Evolutionary conservation across 2,797 vertebrate species (phyloP).

Genomic region (Artibeus jamaicensis): DNA sequence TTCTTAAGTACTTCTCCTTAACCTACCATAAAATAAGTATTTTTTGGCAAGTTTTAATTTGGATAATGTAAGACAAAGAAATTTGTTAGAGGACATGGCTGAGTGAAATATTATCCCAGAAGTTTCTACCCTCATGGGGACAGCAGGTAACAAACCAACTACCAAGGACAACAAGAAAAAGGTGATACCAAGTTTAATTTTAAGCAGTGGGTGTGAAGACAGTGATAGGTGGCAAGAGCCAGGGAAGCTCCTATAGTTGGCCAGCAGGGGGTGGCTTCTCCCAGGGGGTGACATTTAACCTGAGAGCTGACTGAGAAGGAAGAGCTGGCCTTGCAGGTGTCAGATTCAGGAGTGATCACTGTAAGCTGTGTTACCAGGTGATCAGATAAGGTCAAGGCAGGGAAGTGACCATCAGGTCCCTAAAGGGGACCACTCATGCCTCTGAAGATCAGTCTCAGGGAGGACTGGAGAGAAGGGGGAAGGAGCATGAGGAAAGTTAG

Average conservation of each 20-base stretch:
- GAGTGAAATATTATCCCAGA: neutral
- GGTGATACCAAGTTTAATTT: rapidly evolving
- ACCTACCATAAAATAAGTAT: neutral
- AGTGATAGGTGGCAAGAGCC: rapidly evolving
- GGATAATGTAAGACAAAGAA: neutral
- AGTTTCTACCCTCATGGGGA: too few species aligned
- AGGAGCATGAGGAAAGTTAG: neutral
- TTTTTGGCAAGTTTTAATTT: neutral
- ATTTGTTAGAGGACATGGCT: neutral
- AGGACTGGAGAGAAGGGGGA: neutral
- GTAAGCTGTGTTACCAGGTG: neutral
- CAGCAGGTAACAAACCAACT: neutral
- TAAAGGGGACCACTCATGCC: neutral
- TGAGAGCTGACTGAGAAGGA: neutral
- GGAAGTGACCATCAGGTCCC: too few species aligned
- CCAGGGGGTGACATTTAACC: neutral
- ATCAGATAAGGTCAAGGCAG: neutral
- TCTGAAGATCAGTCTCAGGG: neutral
- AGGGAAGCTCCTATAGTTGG: rapidly evolving
- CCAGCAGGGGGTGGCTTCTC: rapidly evolving
- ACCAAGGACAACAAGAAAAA: rapidly evolving
- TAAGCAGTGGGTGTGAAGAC: rapidly evolving
- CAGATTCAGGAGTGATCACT: neutral
- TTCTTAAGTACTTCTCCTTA: neutral
- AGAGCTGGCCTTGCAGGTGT: neutral